Evolutionary conservation across 1,140 invertebrate genomes (phyloP).

Genomic region (Drosophila murphyi): DNA sequence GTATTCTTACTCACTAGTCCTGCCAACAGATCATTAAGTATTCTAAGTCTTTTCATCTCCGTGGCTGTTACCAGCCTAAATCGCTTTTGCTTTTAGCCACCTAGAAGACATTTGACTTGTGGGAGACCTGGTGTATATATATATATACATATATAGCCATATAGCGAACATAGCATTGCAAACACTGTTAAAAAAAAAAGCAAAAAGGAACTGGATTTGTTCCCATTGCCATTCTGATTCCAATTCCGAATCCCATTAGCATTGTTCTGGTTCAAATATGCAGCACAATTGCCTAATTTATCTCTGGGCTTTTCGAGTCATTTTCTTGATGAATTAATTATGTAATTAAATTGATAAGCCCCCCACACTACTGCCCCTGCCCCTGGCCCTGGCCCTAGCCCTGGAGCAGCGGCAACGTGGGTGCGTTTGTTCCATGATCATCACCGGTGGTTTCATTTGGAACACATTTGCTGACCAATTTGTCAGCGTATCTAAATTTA

Average conservation of each 20-base stretch:
- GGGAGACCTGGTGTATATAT: too few species aligned
- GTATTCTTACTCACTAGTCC: too few species aligned
- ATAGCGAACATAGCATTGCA: too few species aligned
- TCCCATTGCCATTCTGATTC: background rate
- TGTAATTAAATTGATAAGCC: conserved; percentile 48
- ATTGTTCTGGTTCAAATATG: background rate
- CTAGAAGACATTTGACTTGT: too few species aligned
- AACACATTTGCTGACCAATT: conserved; percentile 42
- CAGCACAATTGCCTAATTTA: conserved; percentile 5
- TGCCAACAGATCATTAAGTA: too few species aligned
- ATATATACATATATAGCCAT: too few species aligned
- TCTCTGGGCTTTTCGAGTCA: background rate
- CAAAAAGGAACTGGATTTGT: too few species aligned
- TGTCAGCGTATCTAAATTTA: conserved; percentile 39
- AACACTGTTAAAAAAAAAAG: background rate
- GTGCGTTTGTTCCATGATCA: conserved; percentile 1
- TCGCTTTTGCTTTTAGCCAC: too few species aligned
- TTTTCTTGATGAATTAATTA: conserved; percentile 47
- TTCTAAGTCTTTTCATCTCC: too few species aligned
- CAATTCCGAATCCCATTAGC: background rate
- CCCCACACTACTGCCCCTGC: background rate
- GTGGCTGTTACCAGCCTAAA: too few species aligned
- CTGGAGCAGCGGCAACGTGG: background rate
- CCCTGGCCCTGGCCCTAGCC: background rate
- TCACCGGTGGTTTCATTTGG: conserved; percentile 22